Evolutionary conservation across 2,888 invertebrate species (phyloP), one percentile per base, ranked within the genome.

Genomic region (Gastrophysa polygoni): DNA sequence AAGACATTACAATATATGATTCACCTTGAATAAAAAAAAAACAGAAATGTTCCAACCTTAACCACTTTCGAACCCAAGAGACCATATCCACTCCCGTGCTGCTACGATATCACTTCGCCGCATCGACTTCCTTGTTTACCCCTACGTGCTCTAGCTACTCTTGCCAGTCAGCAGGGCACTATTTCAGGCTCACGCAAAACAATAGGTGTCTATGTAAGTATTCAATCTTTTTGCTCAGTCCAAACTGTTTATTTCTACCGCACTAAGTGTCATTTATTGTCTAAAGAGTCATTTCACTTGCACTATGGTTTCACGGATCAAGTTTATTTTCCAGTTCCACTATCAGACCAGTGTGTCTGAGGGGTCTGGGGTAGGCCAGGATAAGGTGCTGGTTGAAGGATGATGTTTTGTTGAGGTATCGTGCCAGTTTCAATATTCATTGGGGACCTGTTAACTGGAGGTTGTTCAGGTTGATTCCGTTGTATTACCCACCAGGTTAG

Each of bases 401-500:
- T 6, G 18, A 21, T 20, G 3, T 18, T 47, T 4, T 47, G 47
- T 21, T 18, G 47, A 20, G 18, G 47, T 18, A 21, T 20, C n/a
- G 14, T 14, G 4, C 17, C 11, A 21, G n/a, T 47, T 47, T 18
- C 20, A n/a, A 8, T 21, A 6, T 17, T 8, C 10, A 20, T 17
- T 21, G 47, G 20, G 17, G 24, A 24, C 7, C 7, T 7, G 24
- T 24, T 24, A 5, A 5, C 4, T 24, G 24, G 3, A 24, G 24
- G 24, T 24, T 7, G 24, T 7, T 24, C 24, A 7, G 24, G 24
- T 24, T 24, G 24, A 3, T 24, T 24, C 24, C 24, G 24, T 24
- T 55, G 64, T 51, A 64, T 50, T 18, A 56, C 58, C 64, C 54
- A 61, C 29, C 48, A 14, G 7, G 60, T 57, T 24, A 66, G 52